phyloP scores from a whole-genome alignment of 2,113 vertebrate genomes.

The Eonycteris spelaea region DNA sequence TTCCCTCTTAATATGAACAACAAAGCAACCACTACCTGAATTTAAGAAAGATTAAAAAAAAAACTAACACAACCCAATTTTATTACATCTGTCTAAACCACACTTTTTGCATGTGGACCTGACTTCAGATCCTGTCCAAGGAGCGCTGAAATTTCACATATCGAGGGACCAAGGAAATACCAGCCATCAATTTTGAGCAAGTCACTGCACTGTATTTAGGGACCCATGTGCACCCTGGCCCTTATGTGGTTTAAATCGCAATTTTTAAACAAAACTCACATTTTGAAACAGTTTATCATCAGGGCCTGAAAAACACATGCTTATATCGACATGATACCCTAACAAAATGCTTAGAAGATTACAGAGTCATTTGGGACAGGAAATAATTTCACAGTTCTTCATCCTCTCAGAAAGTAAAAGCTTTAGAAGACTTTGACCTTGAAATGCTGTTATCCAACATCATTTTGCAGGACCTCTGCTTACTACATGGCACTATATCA shows the following conservation, averaged over 20 bases:
- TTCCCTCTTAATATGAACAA: background rate
- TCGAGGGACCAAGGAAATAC: background rate
- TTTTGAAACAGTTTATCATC: conserved; percentile 18
- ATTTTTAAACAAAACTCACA: conserved; percentile 45
- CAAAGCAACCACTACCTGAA: background rate
- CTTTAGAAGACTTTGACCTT: conserved; percentile 53
- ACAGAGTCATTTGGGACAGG: background rate
- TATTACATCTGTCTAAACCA: background rate
- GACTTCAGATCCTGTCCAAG: background rate
- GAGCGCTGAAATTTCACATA: background rate
- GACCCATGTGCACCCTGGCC: background rate
- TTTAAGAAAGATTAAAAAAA: background rate
- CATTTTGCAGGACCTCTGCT: conserved; percentile 36
- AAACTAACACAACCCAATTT: background rate
- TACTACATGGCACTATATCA: background rate
- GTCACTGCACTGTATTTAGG: background rate
- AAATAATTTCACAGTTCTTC: conserved; percentile 41
- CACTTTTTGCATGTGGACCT: background rate
- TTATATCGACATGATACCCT: conserved; percentile 6
- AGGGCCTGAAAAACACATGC: background rate
- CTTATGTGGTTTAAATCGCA: background rate
- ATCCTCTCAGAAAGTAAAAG: conserved; percentile 34
- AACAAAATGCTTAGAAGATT: conserved; percentile 22
- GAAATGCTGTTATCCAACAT: conserved; percentile 45
- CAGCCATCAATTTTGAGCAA: background rate